These are phyloP conservation scores for Lethocerus indicus DNA, from an alignment of 1,140 invertebrate genomes.

Conservation along the genomic window DNA sequence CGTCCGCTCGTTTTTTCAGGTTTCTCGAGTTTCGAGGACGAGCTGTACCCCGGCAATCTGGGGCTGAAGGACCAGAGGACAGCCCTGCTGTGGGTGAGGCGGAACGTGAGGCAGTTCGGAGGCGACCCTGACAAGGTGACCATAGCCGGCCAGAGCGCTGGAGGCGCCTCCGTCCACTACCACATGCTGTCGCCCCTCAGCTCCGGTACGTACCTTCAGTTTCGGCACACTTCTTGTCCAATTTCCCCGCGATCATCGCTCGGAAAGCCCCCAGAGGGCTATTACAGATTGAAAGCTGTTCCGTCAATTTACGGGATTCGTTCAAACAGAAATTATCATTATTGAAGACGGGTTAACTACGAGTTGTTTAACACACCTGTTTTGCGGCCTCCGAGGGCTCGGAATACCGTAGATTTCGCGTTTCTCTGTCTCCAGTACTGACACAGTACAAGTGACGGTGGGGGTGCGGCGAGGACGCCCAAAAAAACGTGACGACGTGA, in stretches of 20 bases:
- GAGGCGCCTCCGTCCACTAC: slow-evolving; percentile 21
- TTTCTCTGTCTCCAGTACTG: no score
- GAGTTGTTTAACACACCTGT: no score
- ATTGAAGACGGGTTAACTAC: no score
- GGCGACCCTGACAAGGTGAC: slow-evolving; percentile 28
- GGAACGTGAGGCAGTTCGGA: slow-evolving; percentile 25
- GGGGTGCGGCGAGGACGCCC: no score
- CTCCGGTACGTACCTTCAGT: background rate
- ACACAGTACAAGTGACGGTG: no score
- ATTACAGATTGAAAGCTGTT: background rate
- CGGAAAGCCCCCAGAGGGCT: background rate
- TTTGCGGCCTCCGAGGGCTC: no score
- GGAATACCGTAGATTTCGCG: no score
- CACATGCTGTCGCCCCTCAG: slow-evolving; percentile 20
- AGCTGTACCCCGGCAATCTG: slow-evolving; percentile 13
- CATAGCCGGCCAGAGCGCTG: slow-evolving; percentile 27
- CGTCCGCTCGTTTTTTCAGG: no score
- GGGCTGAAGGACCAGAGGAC: slow-evolving; percentile 15
- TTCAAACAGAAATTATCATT: background rate
- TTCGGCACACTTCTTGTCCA: background rate
- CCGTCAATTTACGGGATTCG: background rate
- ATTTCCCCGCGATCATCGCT: background rate
- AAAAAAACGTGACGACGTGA: no score
- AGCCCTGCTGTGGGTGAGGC: slow-evolving; percentile 24
- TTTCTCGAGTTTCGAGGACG: slow-evolving; percentile 15